Conservation (phyloP, 2,113 vertebrate species). For the Porphyrio hochstetteri region DNA sequence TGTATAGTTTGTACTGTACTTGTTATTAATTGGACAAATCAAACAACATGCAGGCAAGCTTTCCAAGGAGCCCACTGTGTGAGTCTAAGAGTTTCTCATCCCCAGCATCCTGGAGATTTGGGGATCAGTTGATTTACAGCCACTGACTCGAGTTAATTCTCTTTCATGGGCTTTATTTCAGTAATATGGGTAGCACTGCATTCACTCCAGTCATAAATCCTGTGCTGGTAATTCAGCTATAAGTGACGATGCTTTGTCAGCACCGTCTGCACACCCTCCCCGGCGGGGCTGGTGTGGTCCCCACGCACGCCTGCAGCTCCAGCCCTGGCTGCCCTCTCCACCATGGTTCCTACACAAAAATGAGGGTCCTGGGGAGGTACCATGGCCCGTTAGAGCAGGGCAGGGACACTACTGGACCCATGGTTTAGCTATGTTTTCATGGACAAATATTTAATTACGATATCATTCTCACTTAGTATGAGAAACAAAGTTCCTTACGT, state of each 20-base stretch:
- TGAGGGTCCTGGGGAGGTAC: neutral
- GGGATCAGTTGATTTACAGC: neutral
- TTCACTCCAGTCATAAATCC: neutral
- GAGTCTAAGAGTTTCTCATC: neutral
- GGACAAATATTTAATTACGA: neutral
- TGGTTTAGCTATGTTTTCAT: neutral
- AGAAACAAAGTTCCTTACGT: neutral
- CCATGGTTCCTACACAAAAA: accelerated
- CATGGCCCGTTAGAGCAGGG: accelerated
- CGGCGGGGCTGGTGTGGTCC: neutral
- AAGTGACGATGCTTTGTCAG: neutral
- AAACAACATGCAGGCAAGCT: neutral
- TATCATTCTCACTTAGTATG: neutral
- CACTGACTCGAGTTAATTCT: conserved; percentile 3
- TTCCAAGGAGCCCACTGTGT: neutral
- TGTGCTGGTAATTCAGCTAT: neutral
- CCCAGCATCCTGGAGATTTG: neutral
- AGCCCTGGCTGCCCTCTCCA: neutral
- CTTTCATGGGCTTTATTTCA: conserved; percentile 20
- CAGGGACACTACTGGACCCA: neutral
- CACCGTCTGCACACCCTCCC: neutral
- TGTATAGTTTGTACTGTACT: neutral
- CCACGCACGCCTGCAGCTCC: accelerated
- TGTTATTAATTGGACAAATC: conserved; percentile 2
- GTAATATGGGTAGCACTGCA: neutral